Evolutionary conservation across 2,797 vertebrate species (phyloP), one percentile per base, ranked within the genome.

Genomic region (Aviceda leuphotes): DNA sequence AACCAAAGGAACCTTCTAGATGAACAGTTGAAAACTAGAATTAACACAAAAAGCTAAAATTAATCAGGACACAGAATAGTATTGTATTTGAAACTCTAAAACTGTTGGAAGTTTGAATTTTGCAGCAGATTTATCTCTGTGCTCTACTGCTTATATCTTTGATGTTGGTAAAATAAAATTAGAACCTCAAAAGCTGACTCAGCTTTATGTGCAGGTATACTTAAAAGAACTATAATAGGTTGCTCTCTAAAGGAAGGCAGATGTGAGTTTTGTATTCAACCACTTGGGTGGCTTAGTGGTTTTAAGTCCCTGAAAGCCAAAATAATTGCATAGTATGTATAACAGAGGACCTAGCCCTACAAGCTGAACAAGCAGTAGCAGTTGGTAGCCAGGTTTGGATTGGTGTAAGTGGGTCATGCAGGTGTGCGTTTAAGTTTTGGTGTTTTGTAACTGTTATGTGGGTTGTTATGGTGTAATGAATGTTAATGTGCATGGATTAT

Each of bases 201-300:
- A 90, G 87, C 91, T 87, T 83, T 86, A 35, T 79, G 78, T 67
- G 70, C 96, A 94, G 96, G 90, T 96, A 74, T 73, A 28, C 59
- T 96, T 83, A 54, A 88, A 94, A 79, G 78, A 91, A 21, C 83
- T 93, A 2, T 43, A 66, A 90, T 94, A 43, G 90, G 94, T 90
- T 95, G 82, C 86, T 89, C 49, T 89, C 26, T 76, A 52, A 95
- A 88, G 93, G 71, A 59, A 83, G 94, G 80, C 97, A 96, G 92
- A 95, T 97, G 96, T 77, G 96, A 90, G 80, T 43, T 63, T 89
- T 91, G 8, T 61, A 19, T 71, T 95, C 83, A 91, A 26, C 97
- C 44, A 70, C 78, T 86, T 97, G 96, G 94, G 94, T 97, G 95
- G 96, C 54, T 96, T 77, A 50, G 92, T 71, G 93, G 91, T 97